Evolutionary conservation across 2,797 vertebrate species (phyloP).

Genomic region (Trematomus bernacchii): DNA sequence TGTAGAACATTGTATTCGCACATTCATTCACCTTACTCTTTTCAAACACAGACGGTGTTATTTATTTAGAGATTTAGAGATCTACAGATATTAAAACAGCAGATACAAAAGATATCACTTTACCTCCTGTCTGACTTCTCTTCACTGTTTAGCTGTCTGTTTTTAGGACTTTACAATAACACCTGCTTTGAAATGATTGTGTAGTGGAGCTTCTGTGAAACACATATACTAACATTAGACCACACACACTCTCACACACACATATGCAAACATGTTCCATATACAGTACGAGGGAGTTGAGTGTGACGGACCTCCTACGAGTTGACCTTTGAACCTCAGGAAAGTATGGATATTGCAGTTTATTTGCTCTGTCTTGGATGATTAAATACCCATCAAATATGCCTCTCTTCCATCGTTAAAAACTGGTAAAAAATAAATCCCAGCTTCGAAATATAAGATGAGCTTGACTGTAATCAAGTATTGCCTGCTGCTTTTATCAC

Average conservation of each 20-base stretch:
- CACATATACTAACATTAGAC: constrained; percentile 43
- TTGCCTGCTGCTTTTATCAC: neutral
- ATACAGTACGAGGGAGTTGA: constrained; percentile 37
- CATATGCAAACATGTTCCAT: constrained; percentile 39
- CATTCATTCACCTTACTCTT: neutral
- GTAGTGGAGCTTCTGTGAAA: constrained; percentile 18
- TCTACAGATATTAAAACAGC: neutral
- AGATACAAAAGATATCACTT: neutral
- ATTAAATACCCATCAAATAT: constrained; percentile 46
- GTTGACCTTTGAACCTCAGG: constrained; percentile 55
- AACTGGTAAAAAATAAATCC: constrained; percentile 27
- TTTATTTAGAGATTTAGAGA: constrained; percentile 1
- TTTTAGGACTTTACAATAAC: constrained; percentile 41
- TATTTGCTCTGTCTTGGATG: constrained; percentile 61
- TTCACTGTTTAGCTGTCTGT: neutral
- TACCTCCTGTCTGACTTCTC: neutral
- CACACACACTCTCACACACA: constrained; percentile 48
- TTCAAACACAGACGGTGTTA: constrained; percentile 2
- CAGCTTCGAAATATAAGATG: constrained; percentile 10
- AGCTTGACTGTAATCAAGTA: constrained; percentile 18
- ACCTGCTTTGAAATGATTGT: constrained; percentile 24
- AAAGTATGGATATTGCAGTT: constrained; percentile 50
- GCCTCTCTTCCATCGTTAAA: constrained; percentile 48
- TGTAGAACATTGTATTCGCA: neutral
- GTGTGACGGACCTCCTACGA: constrained; percentile 57